Conservation (phyloP, 2,888 invertebrate species). For the Petrolisthes cinctipes region DNA sequence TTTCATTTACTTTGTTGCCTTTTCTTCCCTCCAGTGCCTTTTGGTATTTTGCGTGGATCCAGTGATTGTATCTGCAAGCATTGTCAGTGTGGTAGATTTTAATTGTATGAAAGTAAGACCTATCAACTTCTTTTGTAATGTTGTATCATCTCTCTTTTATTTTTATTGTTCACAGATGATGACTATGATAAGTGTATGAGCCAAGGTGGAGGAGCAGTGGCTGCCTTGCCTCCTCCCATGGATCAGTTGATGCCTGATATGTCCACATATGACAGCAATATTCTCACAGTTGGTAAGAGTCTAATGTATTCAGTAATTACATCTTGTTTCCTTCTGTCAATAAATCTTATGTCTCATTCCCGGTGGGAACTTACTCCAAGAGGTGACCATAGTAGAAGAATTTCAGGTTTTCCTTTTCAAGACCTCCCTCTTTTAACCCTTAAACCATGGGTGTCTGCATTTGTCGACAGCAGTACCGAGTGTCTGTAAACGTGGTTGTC, state of each 20-base stretch:
- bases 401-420: neutral
- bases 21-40: too few relatives aligned
- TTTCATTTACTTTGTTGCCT: too few relatives aligned
- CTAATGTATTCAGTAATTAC: too few relatives aligned
- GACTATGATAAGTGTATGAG: slow-evolving; percentile 51
- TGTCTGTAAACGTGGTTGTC: too few relatives aligned
- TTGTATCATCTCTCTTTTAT: too few relatives aligned
- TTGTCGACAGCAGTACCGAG: too few relatives aligned
- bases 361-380: neutral
- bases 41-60: too few relatives aligned
- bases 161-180: slow-evolving; percentile 33
- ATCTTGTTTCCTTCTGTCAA: neutral
- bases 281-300: slow-evolving; percentile 58
- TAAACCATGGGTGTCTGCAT: too few relatives aligned
- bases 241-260: slow-evolving; percentile 45
- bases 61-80: too few relatives aligned
- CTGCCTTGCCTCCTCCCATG: slow-evolving; percentile 45
- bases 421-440: neutral
- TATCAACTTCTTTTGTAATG: too few relatives aligned
- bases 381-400: neutral
- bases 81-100: too few relatives aligned
- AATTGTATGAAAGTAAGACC: too few relatives aligned
- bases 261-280: slow-evolving; percentile 35
- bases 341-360: neutral
- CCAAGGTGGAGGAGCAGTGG: slow-evolving; percentile 35